These are phyloP conservation scores for Pelodytes ibericus DNA, from an alignment of 2,797 vertebrate species.

Conservation along the genomic window DNA sequence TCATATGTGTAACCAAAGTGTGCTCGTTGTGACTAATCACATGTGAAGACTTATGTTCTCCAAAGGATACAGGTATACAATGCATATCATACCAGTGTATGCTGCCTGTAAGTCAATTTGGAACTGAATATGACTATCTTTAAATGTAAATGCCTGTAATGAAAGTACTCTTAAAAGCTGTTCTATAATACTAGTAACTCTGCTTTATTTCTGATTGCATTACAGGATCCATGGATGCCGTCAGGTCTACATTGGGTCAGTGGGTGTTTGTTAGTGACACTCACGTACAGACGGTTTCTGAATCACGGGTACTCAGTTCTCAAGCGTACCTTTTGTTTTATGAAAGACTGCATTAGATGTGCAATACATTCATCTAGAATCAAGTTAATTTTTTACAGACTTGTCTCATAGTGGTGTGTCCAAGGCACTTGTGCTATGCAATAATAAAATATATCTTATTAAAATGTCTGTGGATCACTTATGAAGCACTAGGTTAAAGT, in stretches of 20 bases:
- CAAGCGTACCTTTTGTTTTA: conserved; percentile 99
- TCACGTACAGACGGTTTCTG: conserved; percentile 89
- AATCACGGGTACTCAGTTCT: conserved; percentile 92
- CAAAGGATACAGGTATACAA: no score
- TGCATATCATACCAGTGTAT: no score
- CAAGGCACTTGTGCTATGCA: not conserved
- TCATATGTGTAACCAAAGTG: no score
- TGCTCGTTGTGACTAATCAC: no score
- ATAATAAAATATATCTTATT: conserved; percentile 43
- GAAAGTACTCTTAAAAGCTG: no score
- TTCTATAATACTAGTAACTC: not conserved
- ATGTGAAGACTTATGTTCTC: no score
- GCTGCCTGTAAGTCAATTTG: no score
- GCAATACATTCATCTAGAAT: not conserved
- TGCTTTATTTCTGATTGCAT: conserved; percentile 59
- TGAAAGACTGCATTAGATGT: conserved; percentile 83
- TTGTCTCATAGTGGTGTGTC: not conserved
- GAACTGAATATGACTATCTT: no score
- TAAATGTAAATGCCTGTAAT: no score
- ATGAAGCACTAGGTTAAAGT: no score
- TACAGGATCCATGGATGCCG: conserved; percentile 83
- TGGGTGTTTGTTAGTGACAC: conserved; percentile 96
- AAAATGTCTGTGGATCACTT: not conserved
- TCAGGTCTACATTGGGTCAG: conserved; percentile 77
- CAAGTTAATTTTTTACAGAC: not conserved